A percentile compares a stretch with the other conserved stretches of the same genome.
Conservation (phyloP, 2,888 invertebrate genomes). For the Oligia strigilis region DNA sequence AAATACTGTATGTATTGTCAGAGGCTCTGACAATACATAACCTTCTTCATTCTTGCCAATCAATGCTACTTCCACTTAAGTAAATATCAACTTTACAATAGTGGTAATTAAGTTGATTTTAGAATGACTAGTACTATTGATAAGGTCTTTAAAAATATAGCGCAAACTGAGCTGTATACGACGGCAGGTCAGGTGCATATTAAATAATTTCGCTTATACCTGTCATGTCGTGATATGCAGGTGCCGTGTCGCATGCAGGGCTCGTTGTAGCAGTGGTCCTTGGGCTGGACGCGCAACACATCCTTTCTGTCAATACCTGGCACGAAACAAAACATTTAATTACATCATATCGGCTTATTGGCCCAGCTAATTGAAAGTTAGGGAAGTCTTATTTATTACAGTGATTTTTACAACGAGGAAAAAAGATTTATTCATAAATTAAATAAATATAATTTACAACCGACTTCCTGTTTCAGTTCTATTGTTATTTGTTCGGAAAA, state of each 20-base stretch:
- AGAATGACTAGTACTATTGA: background rate
- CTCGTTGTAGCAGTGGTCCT: conserved; percentile 94
- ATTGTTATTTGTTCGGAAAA: conserved; percentile 37
- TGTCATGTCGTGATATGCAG: conserved; percentile 94
- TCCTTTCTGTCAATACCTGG: conserved; percentile 89
- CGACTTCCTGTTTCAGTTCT: conserved; percentile 23
- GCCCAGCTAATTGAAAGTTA: background rate
- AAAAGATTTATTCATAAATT: conserved; percentile 6
- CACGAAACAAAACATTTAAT: conserved; percentile 22
- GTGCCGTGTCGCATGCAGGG: conserved; percentile 96
- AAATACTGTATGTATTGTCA: too few species aligned
- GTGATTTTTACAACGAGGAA: conserved; percentile 20
- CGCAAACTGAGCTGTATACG: background rate
- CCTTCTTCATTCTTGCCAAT: background rate
- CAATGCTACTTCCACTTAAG: background rate
- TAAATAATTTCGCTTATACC: conserved; percentile 67
- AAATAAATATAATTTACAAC: conserved; percentile 10
- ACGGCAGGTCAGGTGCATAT: background rate
- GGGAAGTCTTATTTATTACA: conserved; percentile 4
- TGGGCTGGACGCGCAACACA: conserved; percentile 89
- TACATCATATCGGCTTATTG: background rate
- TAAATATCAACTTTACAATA: background rate
- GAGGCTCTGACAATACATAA: background rate
- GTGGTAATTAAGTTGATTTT: background rate
- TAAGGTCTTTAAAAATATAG: background rate